These are phyloP conservation scores for Coronaproctus castanopsis DNA, from an alignment of 2,888 invertebrate genomes.

Conservation along the genomic window DNA sequence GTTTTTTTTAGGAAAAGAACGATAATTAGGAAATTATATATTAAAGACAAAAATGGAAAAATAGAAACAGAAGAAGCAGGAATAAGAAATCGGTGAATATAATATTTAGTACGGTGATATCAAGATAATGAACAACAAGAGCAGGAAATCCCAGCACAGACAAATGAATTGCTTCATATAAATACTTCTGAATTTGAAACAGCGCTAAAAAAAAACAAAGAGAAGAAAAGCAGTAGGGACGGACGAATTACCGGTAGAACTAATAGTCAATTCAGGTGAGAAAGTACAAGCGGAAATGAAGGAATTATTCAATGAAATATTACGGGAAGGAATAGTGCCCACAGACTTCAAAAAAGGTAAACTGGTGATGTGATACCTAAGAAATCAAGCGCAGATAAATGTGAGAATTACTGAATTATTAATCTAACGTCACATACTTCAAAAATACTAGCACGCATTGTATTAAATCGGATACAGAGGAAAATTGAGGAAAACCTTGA, in stretches of 20 bases:
- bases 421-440: not conserved
- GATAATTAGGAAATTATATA: not conserved
- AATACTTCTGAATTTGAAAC: not conserved
- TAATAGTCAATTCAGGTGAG: not conserved
- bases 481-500: not conserved
- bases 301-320: too few species aligned
- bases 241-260: not conserved
- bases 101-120: not conserved
- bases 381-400: not conserved
- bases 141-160: not conserved
- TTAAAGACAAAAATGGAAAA: not conserved
- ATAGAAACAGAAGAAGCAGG: not conserved
- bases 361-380: not conserved
- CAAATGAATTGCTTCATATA: not conserved
- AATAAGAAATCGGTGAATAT: not conserved
- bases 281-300: not conserved
- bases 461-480: not conserved
- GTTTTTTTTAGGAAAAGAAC: not conserved
- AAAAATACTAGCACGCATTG: not conserved
- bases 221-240: not conserved
- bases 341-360: not conserved
- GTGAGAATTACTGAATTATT: not conserved
- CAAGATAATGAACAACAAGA: not conserved
- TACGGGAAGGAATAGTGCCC: not conserved
- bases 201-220: not conserved